These are phyloP conservation scores for Coelogynopora nodosa DNA, from an alignment of 2,888 invertebrate genomes.

Conservation along the genomic window DNA sequence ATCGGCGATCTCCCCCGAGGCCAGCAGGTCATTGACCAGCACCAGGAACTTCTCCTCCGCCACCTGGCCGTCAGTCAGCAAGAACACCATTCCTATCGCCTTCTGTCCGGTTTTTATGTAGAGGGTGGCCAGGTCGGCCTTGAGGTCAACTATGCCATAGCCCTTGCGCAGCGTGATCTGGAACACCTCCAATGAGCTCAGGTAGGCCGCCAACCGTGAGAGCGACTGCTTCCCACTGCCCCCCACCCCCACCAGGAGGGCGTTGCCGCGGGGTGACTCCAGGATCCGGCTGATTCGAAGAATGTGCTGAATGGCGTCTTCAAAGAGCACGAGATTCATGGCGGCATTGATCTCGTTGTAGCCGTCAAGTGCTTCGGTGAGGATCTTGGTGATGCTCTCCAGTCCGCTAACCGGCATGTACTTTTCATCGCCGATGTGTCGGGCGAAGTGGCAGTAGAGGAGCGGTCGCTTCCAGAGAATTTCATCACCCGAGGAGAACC, in stretches of 20 bases:
- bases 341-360: constrained; percentile 92
- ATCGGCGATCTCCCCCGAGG: constrained; percentile 91
- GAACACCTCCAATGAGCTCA: constrained; percentile 85
- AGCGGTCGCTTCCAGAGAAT: constrained; percentile 63
- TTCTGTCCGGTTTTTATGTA: constrained; percentile 88
- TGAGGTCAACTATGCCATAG: constrained; percentile 78
- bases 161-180: constrained; percentile 87
- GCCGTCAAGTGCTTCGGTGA: constrained; percentile 82
- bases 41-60: constrained; percentile 88
- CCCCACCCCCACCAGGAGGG: constrained; percentile 87
- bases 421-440: constrained; percentile 87
- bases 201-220: constrained; percentile 84
- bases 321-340: constrained; percentile 94
- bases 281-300: constrained; percentile 83
- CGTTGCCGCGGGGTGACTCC: constrained; percentile 89
- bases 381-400: constrained; percentile 74
- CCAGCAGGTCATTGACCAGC: constrained; percentile 86
- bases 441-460: constrained; percentile 87
- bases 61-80: constrained; percentile 89
- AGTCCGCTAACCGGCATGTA: constrained; percentile 81
- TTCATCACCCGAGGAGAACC: constrained; percentile 69
- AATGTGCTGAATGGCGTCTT: constrained; percentile 94
- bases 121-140: constrained; percentile 76
- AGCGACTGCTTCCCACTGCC: constrained; percentile 89
- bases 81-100: constrained; percentile 86